Conservation (phyloP, 23 tunicate species). For the Styela plicata region DNA sequence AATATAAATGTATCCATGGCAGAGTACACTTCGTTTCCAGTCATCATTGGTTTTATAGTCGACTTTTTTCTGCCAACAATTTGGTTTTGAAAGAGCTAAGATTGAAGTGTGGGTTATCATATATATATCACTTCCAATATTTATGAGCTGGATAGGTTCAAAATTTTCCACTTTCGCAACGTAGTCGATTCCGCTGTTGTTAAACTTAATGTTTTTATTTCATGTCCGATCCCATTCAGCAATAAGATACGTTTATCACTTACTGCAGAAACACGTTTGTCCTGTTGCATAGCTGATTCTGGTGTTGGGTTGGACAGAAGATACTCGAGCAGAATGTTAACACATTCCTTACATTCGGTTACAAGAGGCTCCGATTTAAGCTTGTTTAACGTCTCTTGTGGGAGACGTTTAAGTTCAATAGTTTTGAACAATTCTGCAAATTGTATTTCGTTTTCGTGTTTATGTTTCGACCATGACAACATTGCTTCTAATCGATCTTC, state of each 20-base stretch:
- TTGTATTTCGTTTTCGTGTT: background rate
- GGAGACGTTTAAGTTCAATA: background rate
- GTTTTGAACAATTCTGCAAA: background rate
- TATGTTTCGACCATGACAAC: background rate
- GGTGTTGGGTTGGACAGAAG: background rate
- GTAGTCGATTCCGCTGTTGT: background rate
- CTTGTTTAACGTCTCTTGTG: background rate
- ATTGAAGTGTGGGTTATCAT: background rate
- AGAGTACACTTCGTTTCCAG: background rate
- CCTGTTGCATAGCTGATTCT: no score
- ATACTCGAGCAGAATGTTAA: background rate
- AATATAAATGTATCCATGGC: background rate
- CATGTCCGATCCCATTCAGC: background rate
- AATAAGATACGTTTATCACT: background rate
- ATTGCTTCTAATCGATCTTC: background rate
- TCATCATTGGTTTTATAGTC: background rate
- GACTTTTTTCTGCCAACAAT: background rate
- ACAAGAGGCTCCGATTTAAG: background rate
- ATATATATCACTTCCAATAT: background rate
- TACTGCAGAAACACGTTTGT: background rate
- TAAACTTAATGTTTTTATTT: no score
- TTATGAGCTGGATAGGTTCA: no score
- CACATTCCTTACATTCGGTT: background rate
- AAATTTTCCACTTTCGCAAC: background rate
- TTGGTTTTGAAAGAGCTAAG: background rate